phyloP scores from a whole-genome alignment of 2,113 vertebrate genomes.

The Odocoileus hemionus region DNA sequence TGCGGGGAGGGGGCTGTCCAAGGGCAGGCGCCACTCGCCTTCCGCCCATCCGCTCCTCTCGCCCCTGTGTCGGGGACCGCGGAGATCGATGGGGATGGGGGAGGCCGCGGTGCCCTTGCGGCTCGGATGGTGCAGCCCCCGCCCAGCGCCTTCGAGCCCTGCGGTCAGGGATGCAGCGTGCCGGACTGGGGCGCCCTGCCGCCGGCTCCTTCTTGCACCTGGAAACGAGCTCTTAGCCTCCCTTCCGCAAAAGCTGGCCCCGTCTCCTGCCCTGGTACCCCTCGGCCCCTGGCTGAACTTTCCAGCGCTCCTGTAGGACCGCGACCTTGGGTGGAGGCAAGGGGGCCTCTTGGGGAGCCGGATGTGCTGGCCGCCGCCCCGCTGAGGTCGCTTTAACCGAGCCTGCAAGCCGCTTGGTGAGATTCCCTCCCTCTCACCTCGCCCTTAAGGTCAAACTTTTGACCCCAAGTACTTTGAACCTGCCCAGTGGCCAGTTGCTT shows the following conservation, averaged over 20 bases:
- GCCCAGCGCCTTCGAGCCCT: neutral
- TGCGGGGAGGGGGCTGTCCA: neutral
- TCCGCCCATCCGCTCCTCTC: neutral
- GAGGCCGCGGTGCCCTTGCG: conserved; percentile 30
- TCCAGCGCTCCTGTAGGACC: neutral
- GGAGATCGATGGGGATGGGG: neutral
- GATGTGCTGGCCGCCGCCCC: neutral
- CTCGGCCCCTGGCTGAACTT: conserved; percentile 37
- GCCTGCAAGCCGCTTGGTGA: neutral
- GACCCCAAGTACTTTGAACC: neutral
- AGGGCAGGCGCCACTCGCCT: neutral
- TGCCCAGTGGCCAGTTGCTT: neutral
- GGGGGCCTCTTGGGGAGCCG: neutral
- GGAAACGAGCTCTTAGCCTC: neutral
- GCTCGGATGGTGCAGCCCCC: conserved; percentile 17
- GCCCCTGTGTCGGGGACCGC: neutral
- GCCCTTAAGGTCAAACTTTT: conserved; percentile 34
- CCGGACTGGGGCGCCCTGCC: neutral
- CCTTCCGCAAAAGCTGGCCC: neutral
- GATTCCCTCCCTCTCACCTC: neutral
- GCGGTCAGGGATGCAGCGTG: conserved; percentile 3
- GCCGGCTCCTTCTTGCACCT: neutral
- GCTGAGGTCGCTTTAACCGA: neutral
- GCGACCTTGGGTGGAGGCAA: conserved; percentile 13
- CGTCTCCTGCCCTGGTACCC: neutral